Base-by-base conservation (phyloP, 2,113 vertebrate species). In the Sapayoa aenigma region DNA sequence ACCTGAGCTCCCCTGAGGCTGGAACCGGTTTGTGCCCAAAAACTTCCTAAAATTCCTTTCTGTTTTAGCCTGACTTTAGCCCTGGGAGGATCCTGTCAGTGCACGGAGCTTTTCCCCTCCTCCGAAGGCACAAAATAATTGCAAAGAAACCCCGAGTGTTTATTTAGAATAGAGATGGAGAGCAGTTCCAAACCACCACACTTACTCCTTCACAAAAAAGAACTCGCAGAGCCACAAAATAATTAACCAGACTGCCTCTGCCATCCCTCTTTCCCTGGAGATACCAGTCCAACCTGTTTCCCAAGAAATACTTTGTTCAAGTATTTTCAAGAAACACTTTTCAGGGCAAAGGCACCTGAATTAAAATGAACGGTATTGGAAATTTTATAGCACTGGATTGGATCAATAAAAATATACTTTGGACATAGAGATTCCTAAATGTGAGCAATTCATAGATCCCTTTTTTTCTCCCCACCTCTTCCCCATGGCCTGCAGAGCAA, bases 1-100 rank as follows among this genome's bases (percentile, higher is more conserved):
- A 11, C 9, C 42, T 8, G 37, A 39, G 9, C 78, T 25, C 83
- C 37, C 14, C 6, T 0, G 4, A 8, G 58, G 12, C 2, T 5
- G 11, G 19, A 66, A 39, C 14, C 1, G 6, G 1, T n/a, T 15
- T 15, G 19, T 41, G 66, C 33, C 17, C 50, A 12, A 55, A 37
- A 17, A 27, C 37, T 27, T 14, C 28, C 17, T 19, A 15, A 68
- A 76, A 16, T 8, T 14, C 21, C 41, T 46, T 74, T 50, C 13
- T 72, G n/a, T 19, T 4, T 59, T 11, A 20, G 63, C 47, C 23
- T 19, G 77, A 21, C 25, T 44, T 18, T 9, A 78, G 49, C 46
- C 9, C 6, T 35, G 10, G 44, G 11, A 76, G 31, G 49, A 33
- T 55, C 24, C 15, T 65, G 12, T 7, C 30, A 33, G 41, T 2